These are phyloP conservation scores for Hydropsyche tenuis DNA, from an alignment of 1,140 invertebrate species.

Conservation along the genomic window DNA sequence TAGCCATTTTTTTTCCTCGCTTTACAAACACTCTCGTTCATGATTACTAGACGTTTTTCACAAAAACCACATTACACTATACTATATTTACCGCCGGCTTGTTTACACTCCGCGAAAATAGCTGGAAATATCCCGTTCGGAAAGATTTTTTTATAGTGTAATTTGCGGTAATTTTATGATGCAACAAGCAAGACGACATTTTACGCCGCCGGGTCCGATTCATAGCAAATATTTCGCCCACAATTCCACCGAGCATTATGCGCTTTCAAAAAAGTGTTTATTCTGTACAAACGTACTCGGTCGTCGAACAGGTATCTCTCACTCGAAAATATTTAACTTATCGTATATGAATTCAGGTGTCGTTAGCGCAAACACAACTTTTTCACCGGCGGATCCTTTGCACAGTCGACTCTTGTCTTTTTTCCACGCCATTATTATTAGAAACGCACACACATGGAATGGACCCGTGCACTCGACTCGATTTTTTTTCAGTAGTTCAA, in stretches of 20 bases:
- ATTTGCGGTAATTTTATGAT: too few species aligned
- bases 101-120: too few species aligned
- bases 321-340: constrained; percentile 12
- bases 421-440: neutral
- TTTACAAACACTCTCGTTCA: neutral
- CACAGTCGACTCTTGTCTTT: neutral
- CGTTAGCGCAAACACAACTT: neutral
- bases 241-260: too few species aligned
- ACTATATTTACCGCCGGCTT: too few species aligned
- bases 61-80: too few species aligned
- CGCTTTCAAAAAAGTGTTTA: too few species aligned
- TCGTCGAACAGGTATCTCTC: neutral
- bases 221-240: too few species aligned
- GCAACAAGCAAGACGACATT: too few species aligned
- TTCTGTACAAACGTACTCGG: neutral
- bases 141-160: too few species aligned
- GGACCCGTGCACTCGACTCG: neutral
- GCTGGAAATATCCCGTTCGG: too few species aligned
- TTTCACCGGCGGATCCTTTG: neutral
- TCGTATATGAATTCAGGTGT: constrained; percentile 9
- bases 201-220: too few species aligned
- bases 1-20: constrained; percentile 3
- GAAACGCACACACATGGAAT: neutral
- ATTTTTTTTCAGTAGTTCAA: too few species aligned
- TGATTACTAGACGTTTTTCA: neutral